Conservation (phyloP, 2,797 vertebrate species). For the Staurois parvus region DNA sequence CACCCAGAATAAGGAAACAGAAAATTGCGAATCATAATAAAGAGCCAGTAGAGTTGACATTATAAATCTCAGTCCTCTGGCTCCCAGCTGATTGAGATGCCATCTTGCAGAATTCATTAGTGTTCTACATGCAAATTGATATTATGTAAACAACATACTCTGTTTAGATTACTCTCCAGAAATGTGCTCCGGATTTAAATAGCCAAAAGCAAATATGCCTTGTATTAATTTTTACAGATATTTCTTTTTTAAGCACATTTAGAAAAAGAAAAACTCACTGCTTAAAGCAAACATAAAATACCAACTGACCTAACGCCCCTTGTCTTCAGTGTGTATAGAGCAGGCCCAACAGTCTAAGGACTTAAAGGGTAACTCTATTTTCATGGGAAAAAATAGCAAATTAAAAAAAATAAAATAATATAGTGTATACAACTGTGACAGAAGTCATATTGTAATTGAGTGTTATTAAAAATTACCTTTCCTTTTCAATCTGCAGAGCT, state of each 20-base stretch:
- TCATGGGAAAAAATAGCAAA: too few species aligned
- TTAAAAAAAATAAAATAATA: too few species aligned
- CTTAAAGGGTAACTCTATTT: too few species aligned
- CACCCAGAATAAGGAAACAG: conserved; percentile 48
- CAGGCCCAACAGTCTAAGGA: too few species aligned
- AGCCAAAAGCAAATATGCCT: conserved; percentile 39
- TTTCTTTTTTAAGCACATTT: not conserved
- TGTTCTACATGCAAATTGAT: conserved; percentile 54
- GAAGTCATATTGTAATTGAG: too few species aligned
- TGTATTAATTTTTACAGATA: not conserved
- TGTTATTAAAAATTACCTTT: too few species aligned
- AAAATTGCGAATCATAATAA: conserved; percentile 51
- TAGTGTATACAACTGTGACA: too few species aligned
- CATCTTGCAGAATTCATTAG: conserved; percentile 55
- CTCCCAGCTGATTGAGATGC: conserved; percentile 54
- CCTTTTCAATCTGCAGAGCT: too few species aligned
- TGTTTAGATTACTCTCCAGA: conserved; percentile 42
- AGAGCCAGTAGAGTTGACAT: conserved; percentile 33
- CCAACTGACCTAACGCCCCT: too few species aligned
- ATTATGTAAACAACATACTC: conserved; percentile 50
- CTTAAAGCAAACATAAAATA: not conserved
- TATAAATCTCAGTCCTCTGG: conserved; percentile 46
- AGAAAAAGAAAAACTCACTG: not conserved
- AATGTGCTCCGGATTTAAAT: conserved; percentile 42
- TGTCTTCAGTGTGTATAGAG: too few species aligned